phyloP scores from a whole-genome alignment of 2,797 vertebrate genomes.

The Coreius guichenoti region DNA sequence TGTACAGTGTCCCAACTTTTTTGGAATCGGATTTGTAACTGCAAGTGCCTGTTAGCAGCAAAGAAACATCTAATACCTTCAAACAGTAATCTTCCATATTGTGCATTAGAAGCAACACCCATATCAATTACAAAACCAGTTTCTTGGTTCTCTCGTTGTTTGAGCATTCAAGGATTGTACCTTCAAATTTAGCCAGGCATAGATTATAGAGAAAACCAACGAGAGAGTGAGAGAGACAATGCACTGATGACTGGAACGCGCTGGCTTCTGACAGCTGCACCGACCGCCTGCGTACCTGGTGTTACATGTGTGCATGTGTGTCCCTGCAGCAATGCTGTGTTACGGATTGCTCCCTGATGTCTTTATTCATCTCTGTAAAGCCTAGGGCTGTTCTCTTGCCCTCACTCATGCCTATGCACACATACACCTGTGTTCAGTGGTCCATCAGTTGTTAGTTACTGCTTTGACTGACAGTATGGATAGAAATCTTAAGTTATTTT shows the following conservation, averaged over 20 bases:
- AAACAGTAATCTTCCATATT: not conserved
- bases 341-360: conserved; percentile 22
- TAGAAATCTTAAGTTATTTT: conserved; percentile 30
- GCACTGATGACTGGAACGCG: conserved; percentile 43
- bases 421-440: not conserved
- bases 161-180: not conserved
- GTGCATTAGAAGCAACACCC: conserved; percentile 32
- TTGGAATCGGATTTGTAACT: too few species aligned
- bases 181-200: not conserved
- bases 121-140: conserved; percentile 44
- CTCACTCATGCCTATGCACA: conserved; percentile 25
- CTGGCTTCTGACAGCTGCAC: conserved; percentile 47
- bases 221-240: not conserved
- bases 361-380: conserved; percentile 47
- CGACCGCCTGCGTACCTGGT: not conserved
- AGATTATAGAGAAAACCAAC: not conserved
- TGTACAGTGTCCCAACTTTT: too few species aligned
- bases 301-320: conserved; percentile 28
- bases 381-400: conserved; percentile 31
- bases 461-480: conserved; percentile 35
- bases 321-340: conserved; percentile 32
- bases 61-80: conserved; percentile 4
- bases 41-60: not conserved
- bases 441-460: conserved; percentile 6
- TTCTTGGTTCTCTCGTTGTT: not conserved